Evolutionary conservation across 2,113 vertebrate species (phyloP).

Genomic region (Tyto alba): DNA sequence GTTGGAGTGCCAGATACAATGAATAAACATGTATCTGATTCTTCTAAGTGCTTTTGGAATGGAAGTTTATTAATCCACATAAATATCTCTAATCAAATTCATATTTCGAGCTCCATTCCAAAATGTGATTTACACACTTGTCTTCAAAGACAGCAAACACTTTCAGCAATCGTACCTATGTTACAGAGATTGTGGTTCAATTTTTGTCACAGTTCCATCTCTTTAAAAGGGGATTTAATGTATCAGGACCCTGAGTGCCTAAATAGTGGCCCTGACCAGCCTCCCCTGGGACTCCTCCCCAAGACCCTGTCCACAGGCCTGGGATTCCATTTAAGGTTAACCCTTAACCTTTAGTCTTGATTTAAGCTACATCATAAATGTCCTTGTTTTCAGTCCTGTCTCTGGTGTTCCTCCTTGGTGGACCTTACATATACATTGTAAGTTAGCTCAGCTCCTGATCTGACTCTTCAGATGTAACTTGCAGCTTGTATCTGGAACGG

Average conservation of each 20-base stretch:
- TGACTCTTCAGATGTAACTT: not conserved
- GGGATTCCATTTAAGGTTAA: not conserved
- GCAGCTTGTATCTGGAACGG: not conserved
- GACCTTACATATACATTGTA: fast-evolving
- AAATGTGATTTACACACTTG: not conserved
- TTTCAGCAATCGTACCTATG: not conserved
- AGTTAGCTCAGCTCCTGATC: not conserved
- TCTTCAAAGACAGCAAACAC: not conserved
- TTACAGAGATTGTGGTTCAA: not conserved
- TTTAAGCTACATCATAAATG: not conserved
- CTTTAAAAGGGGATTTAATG: not conserved
- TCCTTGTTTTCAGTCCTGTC: not conserved
- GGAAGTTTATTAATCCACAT: slow-evolving; percentile 44
- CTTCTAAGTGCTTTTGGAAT: slow-evolving; percentile 38
- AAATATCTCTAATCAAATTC: slow-evolving; percentile 17
- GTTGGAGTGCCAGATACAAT: slow-evolving; percentile 10
- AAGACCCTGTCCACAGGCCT: fast-evolving
- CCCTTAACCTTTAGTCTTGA: not conserved
- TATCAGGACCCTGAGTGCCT: too few species aligned
- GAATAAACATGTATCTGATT: slow-evolving; percentile 51
- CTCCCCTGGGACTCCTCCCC: not conserved
- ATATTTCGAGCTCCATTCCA: not conserved
- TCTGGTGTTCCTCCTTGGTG: not conserved
- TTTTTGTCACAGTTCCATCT: not conserved
- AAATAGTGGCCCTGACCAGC: not conserved